Base-by-base conservation (phyloP, 2,113 vertebrate species). In the Alligator sinensis region DNA sequence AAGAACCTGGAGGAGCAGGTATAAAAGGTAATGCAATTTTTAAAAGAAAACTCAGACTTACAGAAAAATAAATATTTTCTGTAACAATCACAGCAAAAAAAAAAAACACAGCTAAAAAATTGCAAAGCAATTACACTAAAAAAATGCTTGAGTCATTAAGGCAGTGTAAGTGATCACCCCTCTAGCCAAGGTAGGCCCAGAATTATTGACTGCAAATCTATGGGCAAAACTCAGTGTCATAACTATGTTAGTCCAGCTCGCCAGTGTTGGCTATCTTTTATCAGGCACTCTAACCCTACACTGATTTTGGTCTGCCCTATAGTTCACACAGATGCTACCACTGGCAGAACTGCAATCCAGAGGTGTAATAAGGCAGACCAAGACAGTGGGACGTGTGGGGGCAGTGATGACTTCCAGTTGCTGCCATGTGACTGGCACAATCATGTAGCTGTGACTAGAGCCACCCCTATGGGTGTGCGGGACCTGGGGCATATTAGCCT, bases 241-340 rank as follows among this genome's bases (percentile, higher is more conserved):
- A 3, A 55, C 78, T 74, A 22, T 30, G 17, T 55, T 27, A 11
- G 82, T 11, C 11, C n/a, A 57, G 66, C 27, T 58, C 11, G 4
- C 57, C 61, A 60, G 6, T 58, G 28, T 14, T 1, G 1, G 27
- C 64, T 8, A 72, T 74, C 70, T 72, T 72, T 47, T 72, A 86
- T 27, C 54, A 1, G 0, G 0, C 0, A 1, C 34, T 16, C 25
- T 18, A 5, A 11, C 16, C 74, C 58, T 1, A 2, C 30, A 58
- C 54, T 77, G 61, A 77, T 70, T 74, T 59, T 68, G 34, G 3
- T 0, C 25, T 66, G 34, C 0, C 0, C 81, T 55, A 34, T 60
- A 34, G 58, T 78, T 82, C 27, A 64, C n/a, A 38, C 15, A 0
- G 0, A 2, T 0, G 1, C 6, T 57, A 59, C 77, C 0, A 0